phyloP scores from a whole-genome alignment of 2,113 vertebrate species.

The Eublepharis macularius region DNA sequence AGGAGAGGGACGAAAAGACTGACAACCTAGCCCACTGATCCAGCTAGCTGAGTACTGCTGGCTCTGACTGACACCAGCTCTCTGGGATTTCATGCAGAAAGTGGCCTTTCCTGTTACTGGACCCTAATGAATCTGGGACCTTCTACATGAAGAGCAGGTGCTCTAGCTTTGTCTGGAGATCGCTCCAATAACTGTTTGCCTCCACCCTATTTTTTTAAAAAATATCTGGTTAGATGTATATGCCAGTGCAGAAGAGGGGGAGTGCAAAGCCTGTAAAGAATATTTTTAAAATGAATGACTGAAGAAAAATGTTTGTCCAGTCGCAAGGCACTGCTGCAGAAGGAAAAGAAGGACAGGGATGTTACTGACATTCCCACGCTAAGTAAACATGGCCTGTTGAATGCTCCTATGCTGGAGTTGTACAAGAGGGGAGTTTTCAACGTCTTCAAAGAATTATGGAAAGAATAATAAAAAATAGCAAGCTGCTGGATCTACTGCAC shows the following conservation, averaged over 20 bases:
- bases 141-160: too few species aligned
- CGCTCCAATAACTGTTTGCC: neutral
- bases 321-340: too few species aligned
- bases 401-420: neutral
- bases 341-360: neutral
- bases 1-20: too few species aligned
- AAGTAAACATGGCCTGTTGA: neutral
- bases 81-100: too few species aligned
- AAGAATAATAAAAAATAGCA: neutral
- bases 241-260: neutral
- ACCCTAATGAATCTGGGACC: too few species aligned
- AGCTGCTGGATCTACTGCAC: neutral
- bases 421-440: neutral
- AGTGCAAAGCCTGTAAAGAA: neutral
- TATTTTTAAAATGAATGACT: neutral
- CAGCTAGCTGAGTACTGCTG: too few species aligned
- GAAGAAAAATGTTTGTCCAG: neutral
- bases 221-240: neutral
- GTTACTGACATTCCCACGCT: neutral
- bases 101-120: too few species aligned
- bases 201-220: neutral
- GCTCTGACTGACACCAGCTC: too few species aligned
- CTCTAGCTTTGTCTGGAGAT: neutral
- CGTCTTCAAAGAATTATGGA: neutral
- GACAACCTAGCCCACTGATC: too few species aligned